Percentiles rank a stretch among this genome's conserved stretches.
Conservation (phyloP, 2,113 vertebrate species). For the Silurus asotus region DNA sequence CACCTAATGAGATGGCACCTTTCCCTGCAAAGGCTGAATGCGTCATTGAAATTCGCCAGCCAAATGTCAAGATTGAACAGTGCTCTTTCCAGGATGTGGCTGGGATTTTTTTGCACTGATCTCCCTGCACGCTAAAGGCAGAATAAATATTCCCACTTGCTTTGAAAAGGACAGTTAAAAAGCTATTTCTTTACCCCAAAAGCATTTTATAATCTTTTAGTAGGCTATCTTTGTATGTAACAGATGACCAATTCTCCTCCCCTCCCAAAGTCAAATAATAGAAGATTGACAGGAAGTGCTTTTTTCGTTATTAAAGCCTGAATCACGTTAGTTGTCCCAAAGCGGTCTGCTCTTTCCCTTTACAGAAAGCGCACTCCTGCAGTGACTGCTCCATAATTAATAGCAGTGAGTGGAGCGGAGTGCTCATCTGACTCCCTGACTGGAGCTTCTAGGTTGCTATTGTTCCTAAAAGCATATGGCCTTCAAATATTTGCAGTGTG, state of each 20-base stretch:
- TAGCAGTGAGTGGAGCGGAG: conserved; percentile 30
- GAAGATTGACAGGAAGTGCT: conserved; percentile 32
- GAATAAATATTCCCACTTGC: background rate
- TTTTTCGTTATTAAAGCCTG: conserved; percentile 42
- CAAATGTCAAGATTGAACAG: conserved; percentile 24
- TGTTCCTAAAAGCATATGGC: conserved; percentile 43
- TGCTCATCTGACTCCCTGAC: conserved; percentile 32
- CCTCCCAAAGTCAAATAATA: conserved; percentile 24
- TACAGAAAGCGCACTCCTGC: conserved; percentile 36
- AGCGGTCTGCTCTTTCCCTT: conserved; percentile 39
- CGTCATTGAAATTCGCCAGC: background rate
- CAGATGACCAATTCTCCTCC: conserved; percentile 27
- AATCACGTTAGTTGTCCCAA: conserved; percentile 28
- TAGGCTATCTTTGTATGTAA: conserved; percentile 26
- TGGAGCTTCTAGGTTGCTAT: conserved; percentile 32
- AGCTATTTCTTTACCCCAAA: conserved; percentile 5
- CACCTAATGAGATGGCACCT: conserved; percentile 2
- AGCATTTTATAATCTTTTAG: conserved; percentile 32
- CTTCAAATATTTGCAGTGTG: conserved; percentile 16
- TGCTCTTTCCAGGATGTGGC: conserved; percentile 1
- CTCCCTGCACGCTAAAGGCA: background rate
- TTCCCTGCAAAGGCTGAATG: background rate
- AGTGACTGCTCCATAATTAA: conserved; percentile 53
- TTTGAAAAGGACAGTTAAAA: background rate
- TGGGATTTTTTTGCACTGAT: background rate